Percentiles rank a stretch among this genome's conserved stretches.
phyloP scores from a whole-genome alignment of 2,797 vertebrate genomes.

The Taenioides sp. region DNA sequence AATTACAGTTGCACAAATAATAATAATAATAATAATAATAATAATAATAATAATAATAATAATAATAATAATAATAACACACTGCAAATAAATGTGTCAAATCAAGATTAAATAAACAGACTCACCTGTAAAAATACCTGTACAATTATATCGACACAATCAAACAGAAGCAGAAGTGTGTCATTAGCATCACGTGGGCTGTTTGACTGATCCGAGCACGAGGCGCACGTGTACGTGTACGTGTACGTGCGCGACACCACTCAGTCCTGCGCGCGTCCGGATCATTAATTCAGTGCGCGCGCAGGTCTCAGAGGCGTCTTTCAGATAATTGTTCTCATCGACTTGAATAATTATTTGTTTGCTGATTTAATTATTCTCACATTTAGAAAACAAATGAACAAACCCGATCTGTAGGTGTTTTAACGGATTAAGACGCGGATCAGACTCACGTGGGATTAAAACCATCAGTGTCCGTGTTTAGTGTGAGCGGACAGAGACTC shows the following conservation, averaged over 20 bases:
- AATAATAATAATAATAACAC: too few relatives aligned
- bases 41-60: too few relatives aligned
- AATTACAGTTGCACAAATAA: too few relatives aligned
- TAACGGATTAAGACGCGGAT: constrained; percentile 20
- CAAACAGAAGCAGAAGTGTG: neutral
- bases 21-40: too few relatives aligned
- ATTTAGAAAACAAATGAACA: constrained; percentile 79
- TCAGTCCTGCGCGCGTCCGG: constrained; percentile 77
- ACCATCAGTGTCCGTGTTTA: constrained; percentile 11
- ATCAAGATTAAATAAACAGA: too few relatives aligned
- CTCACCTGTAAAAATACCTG: neutral
- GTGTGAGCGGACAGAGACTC: too few relatives aligned
- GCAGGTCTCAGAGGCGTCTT: constrained; percentile 82
- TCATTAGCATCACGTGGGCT: neutral
- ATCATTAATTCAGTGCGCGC: constrained; percentile 84
- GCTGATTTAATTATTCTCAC: constrained; percentile 83
- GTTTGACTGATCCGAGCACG: neutral
- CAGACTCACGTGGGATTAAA: constrained; percentile 22
- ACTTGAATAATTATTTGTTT: constrained; percentile 88
- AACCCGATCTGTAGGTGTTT: constrained; percentile 21
- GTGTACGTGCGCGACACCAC: constrained; percentile 32
- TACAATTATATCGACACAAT: neutral
- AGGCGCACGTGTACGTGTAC: too few relatives aligned
- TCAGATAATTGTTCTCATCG: constrained; percentile 86
- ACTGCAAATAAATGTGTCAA: too few relatives aligned